Conservation (phyloP, 2,113 vertebrate genomes). For the Corydoras maculifer region DNA sequence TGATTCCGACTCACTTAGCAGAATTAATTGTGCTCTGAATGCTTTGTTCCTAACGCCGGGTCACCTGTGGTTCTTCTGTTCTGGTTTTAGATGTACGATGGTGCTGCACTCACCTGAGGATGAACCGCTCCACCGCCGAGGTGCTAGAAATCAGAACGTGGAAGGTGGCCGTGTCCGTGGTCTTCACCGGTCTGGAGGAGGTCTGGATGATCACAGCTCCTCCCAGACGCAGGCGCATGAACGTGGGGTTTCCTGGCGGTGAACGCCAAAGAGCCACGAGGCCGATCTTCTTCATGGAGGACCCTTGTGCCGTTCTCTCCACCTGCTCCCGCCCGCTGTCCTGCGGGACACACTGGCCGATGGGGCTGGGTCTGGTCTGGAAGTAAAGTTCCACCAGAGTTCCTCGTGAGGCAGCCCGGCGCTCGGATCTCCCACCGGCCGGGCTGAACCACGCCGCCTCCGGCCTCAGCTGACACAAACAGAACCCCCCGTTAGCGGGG, state of each 20-base stretch:
- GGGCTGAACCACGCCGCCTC: constrained; percentile 76
- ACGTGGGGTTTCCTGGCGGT: constrained; percentile 61
- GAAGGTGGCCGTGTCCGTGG: constrained; percentile 77
- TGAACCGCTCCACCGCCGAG: constrained; percentile 74
- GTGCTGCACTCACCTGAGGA: constrained; percentile 71
- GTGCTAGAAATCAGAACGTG: constrained; percentile 73
- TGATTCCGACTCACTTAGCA: constrained; percentile 49
- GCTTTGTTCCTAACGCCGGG: no score
- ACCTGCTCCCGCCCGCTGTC: constrained; percentile 55
- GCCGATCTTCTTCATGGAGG: constrained; percentile 80
- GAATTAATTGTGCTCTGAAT: constrained; percentile 47
- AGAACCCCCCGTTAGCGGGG: constrained; percentile 69
- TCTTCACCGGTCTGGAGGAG: constrained; percentile 66
- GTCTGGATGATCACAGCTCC: constrained; percentile 73
- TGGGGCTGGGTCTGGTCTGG: constrained; percentile 60
- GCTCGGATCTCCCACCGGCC: constrained; percentile 63
- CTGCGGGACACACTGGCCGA: constrained; percentile 69
- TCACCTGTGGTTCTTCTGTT: no score
- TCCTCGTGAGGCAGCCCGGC: constrained; percentile 54
- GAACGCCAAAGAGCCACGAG: constrained; percentile 76
- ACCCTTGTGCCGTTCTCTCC: constrained; percentile 49
- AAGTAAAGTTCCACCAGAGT: constrained; percentile 84
- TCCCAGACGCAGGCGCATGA: constrained; percentile 76
- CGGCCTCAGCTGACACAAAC: constrained; percentile 75
- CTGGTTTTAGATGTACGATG: no score